Base-by-base conservation (phyloP, 2,113 vertebrate species). In the Poecile atricapillus region DNA sequence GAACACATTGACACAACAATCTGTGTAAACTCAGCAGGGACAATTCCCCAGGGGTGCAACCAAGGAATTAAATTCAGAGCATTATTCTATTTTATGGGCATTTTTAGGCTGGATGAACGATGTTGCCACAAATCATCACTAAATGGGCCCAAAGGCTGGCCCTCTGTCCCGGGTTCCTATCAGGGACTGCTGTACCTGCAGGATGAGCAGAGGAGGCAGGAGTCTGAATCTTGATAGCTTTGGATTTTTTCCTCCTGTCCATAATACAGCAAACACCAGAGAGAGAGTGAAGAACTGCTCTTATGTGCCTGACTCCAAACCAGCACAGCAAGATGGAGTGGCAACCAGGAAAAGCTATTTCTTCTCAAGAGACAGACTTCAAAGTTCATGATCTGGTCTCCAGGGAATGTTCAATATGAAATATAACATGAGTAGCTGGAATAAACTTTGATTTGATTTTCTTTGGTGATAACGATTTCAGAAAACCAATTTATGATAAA, bases 371-470 rank as follows among this genome's bases (percentile, higher is more conserved):
- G 63, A 71, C 60, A 84, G 43, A 71, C 73, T 92, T 93, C 60
- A 44, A 80, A 92, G 85, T 52, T 91, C 76, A 71, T 91, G 50
- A 64, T 68, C 65, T 39, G 60, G 18, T 78, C 83, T 60, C 47
- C n/a, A 62, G 87, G 74, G 87, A 81, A 84, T 87, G 60, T 8
- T 74, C 69, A 87, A 27, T 60, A 23, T 56, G 50, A 95, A 84
- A 93, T 90, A 71, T 28, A 91, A 78, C 65, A n/a, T 7, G n/a
- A 75, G 35, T 39, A 49, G 81, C 49, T 76, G 79, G 49, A 87
- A 91, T 65, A 93, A 96, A 91, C 63, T 89, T 82, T 78, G 49
- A 68, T 85, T 94, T 91, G 4, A 85, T 83, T 88, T 94, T 77
- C 75, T 94, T 86, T 77, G 71, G 78, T 69, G 43, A 55, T 93